Evolutionary conservation across 2,797 vertebrate species (phyloP).

Genomic region (Sebastiscus tertius): DNA sequence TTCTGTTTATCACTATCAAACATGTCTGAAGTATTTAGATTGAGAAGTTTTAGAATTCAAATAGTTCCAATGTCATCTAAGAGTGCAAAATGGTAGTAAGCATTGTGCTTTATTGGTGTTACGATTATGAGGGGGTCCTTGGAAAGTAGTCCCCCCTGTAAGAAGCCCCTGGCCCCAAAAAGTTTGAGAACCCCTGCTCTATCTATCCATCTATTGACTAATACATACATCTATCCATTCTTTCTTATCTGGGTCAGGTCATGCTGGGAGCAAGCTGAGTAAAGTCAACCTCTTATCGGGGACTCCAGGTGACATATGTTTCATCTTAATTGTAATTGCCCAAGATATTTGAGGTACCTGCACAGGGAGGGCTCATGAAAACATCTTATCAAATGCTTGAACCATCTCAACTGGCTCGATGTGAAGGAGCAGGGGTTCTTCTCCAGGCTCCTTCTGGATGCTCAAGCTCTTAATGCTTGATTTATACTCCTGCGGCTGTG

Average conservation of each 20-base stretch:
- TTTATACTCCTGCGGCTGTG: no score
- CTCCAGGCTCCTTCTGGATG: not conserved
- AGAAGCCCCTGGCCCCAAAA: no score
- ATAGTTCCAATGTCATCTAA: no score
- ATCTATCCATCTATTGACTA: not conserved
- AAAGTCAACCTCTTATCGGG: not conserved
- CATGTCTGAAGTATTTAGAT: no score
- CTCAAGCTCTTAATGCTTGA: not conserved
- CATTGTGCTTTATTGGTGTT: no score
- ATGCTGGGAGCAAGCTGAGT: not conserved
- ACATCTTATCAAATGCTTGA: not conserved
- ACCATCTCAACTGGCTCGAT: not conserved
- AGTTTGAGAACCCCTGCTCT: no score
- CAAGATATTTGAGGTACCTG: not conserved
- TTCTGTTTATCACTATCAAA: no score
- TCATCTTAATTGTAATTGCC: not conserved
- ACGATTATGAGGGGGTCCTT: no score
- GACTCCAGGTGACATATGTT: not conserved
- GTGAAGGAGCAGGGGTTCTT: not conserved
- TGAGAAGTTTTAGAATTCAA: no score
- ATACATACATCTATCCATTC: not conserved
- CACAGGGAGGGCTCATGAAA: not conserved
- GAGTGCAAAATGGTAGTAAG: no score
- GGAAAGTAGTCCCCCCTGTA: no score
- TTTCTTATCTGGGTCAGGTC: not conserved